Percentiles rank a stretch among this genome's conserved stretches.
These are phyloP conservation scores for Drosophila paucipuncta DNA, from an alignment of 2,888 invertebrate genomes.

Conservation along the genomic window DNA sequence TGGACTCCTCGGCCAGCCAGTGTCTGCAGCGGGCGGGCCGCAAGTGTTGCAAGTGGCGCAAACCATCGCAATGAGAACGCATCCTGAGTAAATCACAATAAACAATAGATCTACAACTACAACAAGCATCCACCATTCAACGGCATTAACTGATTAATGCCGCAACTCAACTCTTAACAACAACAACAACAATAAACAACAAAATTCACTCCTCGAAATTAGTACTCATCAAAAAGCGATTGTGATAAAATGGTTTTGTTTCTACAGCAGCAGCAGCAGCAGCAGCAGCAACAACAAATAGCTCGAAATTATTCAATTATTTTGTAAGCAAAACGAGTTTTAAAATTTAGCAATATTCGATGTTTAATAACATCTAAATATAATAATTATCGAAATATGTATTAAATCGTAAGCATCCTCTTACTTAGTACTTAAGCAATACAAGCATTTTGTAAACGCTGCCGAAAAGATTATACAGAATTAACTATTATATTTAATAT, in stretches of 20 bases:
- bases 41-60: slow-evolving; percentile 71
- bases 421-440: slow-evolving; percentile 44
- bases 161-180: slow-evolving; percentile 1
- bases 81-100: slow-evolving; percentile 44
- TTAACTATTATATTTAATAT: slow-evolving; percentile 14
- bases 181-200: slow-evolving; percentile 3
- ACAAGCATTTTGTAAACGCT: slow-evolving; percentile 47
- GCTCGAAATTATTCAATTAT: slow-evolving; percentile 36
- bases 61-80: slow-evolving; percentile 69
- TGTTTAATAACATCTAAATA: slow-evolving; percentile 36
- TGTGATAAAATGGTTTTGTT: slow-evolving; percentile 83
- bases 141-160: slow-evolving; percentile 15
- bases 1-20: slow-evolving; percentile 55
- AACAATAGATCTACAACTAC: slow-evolving; percentile 24
- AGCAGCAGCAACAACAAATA: slow-evolving; percentile 29
- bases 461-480: slow-evolving; percentile 31
- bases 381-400: slow-evolving; percentile 40
- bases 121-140: slow-evolving; percentile 8
- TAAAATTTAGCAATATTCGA: slow-evolving; percentile 62
- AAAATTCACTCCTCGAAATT: slow-evolving; percentile 40
- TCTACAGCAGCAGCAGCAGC: slow-evolving; percentile 53
- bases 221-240: slow-evolving; percentile 84
- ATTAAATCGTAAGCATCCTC: slow-evolving; percentile 52
- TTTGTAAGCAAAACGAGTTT: slow-evolving; percentile 35
- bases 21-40: slow-evolving; percentile 57